Evolutionary conservation across 2,113 vertebrate genomes (phyloP).

Genomic region (Chrysemys picta): DNA sequence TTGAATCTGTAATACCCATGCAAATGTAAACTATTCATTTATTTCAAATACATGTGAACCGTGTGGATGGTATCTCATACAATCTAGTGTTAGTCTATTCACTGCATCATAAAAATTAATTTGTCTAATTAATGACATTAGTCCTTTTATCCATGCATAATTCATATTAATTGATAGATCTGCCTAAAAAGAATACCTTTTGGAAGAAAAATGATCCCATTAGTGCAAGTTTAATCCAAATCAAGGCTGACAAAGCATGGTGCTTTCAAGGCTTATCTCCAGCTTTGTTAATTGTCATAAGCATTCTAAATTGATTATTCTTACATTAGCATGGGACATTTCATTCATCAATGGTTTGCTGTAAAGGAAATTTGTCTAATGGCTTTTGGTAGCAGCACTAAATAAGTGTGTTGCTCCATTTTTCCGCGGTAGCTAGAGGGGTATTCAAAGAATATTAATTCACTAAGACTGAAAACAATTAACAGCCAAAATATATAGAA

Average conservation of each 20-base stretch:
- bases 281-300: conserved; percentile 95
- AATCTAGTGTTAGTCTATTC: conserved; percentile 87
- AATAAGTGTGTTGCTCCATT: conserved; percentile 84
- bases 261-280: conserved; percentile 85
- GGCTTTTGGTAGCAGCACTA: conserved; percentile 83
- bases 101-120: conserved; percentile 94
- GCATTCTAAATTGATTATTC: conserved; percentile 94
- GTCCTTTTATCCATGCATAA: conserved; percentile 96
- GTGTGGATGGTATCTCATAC: conserved; percentile 76
- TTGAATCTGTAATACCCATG: conserved; percentile 74
- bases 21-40: conserved; percentile 84
- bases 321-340: conserved; percentile 88
- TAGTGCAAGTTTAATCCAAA: conserved; percentile 95
- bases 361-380: conserved; percentile 87
- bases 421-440: conserved; percentile 86
- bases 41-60: conserved; percentile 72
- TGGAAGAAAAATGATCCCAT: conserved; percentile 97
- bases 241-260: conserved; percentile 94
- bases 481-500: conserved; percentile 81
- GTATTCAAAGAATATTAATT: conserved; percentile 86
- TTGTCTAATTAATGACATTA: conserved; percentile 99
- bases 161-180: conserved; percentile 99
- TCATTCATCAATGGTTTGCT: conserved; percentile 90
- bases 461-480: conserved; percentile 79
- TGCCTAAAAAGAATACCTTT: conserved; percentile 93